A percentile compares a stretch with the other conserved stretches of the same genome.
Conservation (phyloP, 2,113 vertebrate species). For the Potamarius usumacintae region DNA sequence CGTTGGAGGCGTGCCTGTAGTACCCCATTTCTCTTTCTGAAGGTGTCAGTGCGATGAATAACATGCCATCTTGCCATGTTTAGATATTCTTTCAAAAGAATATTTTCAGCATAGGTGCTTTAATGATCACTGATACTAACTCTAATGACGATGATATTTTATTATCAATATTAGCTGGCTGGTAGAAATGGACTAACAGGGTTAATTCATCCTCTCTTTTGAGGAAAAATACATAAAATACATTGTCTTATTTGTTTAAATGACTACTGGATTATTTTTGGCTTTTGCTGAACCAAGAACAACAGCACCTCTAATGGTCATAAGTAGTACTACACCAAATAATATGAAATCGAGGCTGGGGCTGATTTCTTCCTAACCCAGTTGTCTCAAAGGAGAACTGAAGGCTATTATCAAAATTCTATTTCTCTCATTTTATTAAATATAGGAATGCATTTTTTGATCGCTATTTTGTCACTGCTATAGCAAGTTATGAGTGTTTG, state of each 20-base stretch:
- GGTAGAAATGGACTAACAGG: not conserved
- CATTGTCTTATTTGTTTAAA: not conserved
- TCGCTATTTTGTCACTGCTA: too few relatives aligned
- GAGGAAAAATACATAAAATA: not conserved
- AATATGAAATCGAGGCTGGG: not conserved
- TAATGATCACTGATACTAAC: not conserved
- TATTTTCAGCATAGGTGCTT: not conserved
- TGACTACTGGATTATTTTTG: not conserved
- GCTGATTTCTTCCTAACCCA: not conserved
- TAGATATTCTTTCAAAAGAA: not conserved
- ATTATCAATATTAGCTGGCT: not conserved
- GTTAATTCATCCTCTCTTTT: not conserved
- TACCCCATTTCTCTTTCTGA: constrained; percentile 35
- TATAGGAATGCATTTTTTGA: too few relatives aligned
- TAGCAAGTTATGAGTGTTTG: too few relatives aligned
- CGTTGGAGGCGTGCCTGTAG: constrained; percentile 33
- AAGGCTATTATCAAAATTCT: too few relatives aligned
- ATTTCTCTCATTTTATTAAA: too few relatives aligned
- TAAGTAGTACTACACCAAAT: not conserved
- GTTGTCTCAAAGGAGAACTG: not conserved
- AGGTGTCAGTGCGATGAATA: constrained; percentile 37
- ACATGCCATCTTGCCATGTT: constrained; percentile 10
- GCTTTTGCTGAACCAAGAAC: not conserved
- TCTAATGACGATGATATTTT: not conserved
- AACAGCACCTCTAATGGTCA: not conserved